These are phyloP conservation scores for Plutomurus gul DNA, from an alignment of 1,140 invertebrate genomes.

Conservation along the genomic window DNA sequence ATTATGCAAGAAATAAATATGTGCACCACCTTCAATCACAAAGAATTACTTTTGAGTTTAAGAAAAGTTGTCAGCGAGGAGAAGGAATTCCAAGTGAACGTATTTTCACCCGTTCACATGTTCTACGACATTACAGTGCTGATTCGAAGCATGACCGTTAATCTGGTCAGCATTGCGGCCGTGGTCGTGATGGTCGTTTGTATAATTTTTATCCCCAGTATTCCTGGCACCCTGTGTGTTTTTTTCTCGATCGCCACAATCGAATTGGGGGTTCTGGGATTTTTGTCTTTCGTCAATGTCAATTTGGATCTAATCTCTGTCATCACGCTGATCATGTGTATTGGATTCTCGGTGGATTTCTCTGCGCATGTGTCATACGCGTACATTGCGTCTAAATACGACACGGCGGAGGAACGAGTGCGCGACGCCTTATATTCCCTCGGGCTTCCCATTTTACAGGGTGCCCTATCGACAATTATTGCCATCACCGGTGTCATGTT, in stretches of 20 bases:
- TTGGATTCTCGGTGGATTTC: too few species aligned
- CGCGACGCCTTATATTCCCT: too few species aligned
- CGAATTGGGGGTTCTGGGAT: conserved; percentile 90
- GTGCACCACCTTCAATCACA: conserved; percentile 81
- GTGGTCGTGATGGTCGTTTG: conserved; percentile 93
- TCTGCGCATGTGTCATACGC: conserved; percentile 97
- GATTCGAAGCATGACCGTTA: not conserved
- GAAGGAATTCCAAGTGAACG: not conserved
- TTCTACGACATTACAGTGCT: not conserved
- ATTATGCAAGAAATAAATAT: too few species aligned
- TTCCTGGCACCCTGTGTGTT: conserved; percentile 89
- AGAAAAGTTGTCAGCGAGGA: conserved; percentile 66
- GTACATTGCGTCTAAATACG: conserved; percentile 90
- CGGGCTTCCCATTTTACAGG: conserved; percentile 91
- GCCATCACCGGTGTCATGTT: conserved; percentile 83
- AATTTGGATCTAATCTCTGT: conserved; percentile 96
- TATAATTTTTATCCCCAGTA: conserved; percentile 92
- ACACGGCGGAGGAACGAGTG: conserved; percentile 76
- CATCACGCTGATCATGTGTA: conserved; percentile 98
- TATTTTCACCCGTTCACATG: not conserved
- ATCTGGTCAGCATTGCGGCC: conserved; percentile 78
- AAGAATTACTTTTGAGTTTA: conserved; percentile 84
- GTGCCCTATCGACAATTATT: conserved; percentile 87
- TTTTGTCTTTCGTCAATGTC: conserved; percentile 93
- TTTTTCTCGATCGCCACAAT: conserved; percentile 94